Evolutionary conservation across 2,888 invertebrate genomes (phyloP).

Genomic region (Netelia melanura): DNA sequence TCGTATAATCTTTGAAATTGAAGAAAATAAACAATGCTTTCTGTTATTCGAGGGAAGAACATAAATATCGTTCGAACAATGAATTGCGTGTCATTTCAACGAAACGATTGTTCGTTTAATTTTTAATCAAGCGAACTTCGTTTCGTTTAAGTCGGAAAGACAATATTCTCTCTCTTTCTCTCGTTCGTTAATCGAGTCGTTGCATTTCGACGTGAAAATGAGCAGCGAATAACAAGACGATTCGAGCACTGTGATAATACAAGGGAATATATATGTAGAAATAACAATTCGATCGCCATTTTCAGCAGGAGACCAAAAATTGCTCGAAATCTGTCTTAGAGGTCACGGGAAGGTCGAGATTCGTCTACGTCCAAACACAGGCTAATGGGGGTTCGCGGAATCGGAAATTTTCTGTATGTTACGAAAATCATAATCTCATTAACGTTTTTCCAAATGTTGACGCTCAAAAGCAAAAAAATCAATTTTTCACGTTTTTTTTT

Average conservation of each 20-base stretch:
- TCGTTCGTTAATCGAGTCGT: not conserved
- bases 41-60: not conserved
- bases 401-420: no score
- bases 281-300: not conserved
- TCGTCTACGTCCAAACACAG: no score
- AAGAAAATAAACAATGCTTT: no score
- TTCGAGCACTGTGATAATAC: not conserved
- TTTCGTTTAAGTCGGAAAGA: not conserved
- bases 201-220: not conserved
- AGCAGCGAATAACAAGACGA: not conserved
- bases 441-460: no score
- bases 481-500: no score
- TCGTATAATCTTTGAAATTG: no score
- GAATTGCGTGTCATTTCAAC: not conserved
- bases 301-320: not conserved
- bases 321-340: not conserved
- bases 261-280: not conserved
- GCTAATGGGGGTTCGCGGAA: no score
- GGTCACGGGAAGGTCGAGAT: no score
- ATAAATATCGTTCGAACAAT: not conserved
- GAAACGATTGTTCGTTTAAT: constrained; percentile 3
- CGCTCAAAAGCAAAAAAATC: no score
- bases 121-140: constrained; percentile 1
- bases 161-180: not conserved
- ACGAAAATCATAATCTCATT: no score